phyloP scores from a whole-genome alignment of 2,113 vertebrate species.

The Tamias sibiricus region DNA sequence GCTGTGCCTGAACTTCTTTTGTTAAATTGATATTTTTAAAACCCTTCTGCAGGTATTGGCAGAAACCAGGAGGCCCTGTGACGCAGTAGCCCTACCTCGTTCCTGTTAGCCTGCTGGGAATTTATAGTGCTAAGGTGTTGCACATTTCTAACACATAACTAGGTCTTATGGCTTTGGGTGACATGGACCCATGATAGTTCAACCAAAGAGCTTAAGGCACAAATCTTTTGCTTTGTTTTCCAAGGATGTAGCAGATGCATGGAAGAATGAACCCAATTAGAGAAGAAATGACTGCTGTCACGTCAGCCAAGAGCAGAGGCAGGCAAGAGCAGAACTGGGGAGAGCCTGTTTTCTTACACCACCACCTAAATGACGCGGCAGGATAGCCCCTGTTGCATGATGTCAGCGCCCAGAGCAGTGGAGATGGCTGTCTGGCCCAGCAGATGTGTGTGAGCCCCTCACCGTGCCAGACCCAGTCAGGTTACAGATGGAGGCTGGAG shows the following conservation, averaged over 20 bases:
- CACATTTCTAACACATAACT: neutral
- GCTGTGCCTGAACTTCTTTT: neutral
- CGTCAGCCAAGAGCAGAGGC: neutral
- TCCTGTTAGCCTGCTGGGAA: no score
- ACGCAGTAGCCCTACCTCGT: neutral
- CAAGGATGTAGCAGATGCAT: neutral
- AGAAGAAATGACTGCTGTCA: neutral
- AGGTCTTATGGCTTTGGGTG: neutral
- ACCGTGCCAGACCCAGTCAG: neutral
- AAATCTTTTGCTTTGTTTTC: neutral
- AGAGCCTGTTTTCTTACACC: neutral
- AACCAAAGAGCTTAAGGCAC: neutral
- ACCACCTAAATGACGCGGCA: neutral
- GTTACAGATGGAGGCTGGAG: neutral
- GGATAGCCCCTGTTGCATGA: rapidly evolving
- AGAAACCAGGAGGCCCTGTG: neutral
- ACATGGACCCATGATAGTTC: neutral
- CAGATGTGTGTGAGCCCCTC: rapidly evolving
- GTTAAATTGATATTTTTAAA: neutral
- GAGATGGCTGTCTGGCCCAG: neutral
- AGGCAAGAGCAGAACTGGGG: neutral
- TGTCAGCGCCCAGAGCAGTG: rapidly evolving
- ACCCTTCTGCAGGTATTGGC: neutral
- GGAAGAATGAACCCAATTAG: neutral
- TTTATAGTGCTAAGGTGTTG: neutral